Evolutionary conservation across 1,140 invertebrate species (phyloP).

Genomic region (Dendrolimus punctatus): DNA sequence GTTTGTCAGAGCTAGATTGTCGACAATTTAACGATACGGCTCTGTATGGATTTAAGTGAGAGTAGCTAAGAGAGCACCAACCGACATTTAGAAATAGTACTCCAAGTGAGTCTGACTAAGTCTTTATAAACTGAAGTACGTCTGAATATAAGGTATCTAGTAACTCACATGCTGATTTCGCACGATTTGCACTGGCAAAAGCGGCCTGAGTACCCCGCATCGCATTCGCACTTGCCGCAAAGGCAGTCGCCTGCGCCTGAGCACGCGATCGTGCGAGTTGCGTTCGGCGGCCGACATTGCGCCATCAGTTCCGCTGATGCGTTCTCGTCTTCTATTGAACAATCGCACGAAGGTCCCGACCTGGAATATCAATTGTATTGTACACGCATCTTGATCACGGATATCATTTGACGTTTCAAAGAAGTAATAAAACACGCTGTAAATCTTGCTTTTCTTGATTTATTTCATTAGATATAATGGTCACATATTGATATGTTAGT

Average conservation of each 20-base stretch:
- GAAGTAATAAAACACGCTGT: neutral
- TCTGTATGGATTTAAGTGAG: no score
- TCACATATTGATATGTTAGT: no score
- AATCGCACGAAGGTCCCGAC: conserved; percentile 71
- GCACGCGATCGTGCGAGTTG: conserved; percentile 34
- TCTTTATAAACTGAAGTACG: neutral
- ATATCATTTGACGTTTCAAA: no score
- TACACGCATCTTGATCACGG: no score
- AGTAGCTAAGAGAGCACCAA: no score
- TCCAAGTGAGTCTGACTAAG: neutral
- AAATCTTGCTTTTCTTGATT: neutral
- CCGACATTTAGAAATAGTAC: no score
- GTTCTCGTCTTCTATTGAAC: conserved; percentile 56
- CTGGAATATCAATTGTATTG: conserved; percentile 22
- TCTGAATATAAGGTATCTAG: conserved; percentile 2
- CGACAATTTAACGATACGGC: no score
- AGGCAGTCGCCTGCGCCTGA: conserved; percentile 68
- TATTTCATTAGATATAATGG: no score
- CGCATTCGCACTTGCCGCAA: conserved; percentile 69
- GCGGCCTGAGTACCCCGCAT: conserved; percentile 57
- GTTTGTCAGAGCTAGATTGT: no score
- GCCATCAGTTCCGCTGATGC: conserved; percentile 54
- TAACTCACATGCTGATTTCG: conserved; percentile 42
- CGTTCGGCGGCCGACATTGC: conserved; percentile 51
- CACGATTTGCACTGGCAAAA: conserved; percentile 72